Conservation (phyloP, 2,113 vertebrate genomes). For the Dryoscopus gambensis region DNA sequence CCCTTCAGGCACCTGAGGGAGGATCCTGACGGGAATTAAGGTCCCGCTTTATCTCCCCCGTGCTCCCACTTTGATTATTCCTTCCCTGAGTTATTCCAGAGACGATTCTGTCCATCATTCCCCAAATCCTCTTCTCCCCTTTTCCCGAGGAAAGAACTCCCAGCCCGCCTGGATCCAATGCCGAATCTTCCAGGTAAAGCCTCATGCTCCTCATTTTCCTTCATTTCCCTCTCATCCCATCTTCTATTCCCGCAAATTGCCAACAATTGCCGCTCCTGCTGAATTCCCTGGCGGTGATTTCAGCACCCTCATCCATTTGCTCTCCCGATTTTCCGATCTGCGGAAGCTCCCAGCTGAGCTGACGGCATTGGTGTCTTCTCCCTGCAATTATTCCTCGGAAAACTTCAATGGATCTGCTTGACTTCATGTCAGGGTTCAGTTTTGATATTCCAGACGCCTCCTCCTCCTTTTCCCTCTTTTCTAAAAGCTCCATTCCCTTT, state of each 20-base stretch:
- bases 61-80: neutral
- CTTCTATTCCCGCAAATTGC: neutral
- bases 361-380: neutral
- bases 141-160: neutral
- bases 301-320: neutral
- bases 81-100: neutral
- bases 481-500: neutral
- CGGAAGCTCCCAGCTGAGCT: neutral
- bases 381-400: neutral
- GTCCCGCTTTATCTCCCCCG: neutral
- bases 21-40: neutral
- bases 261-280: neutral
- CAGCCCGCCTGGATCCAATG: neutral
- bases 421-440: neutral
- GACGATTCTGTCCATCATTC: neutral
- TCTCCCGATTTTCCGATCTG: neutral
- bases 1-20: neutral
- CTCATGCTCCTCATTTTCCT: neutral
- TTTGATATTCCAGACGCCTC: neutral
- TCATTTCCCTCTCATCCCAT: neutral
- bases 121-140: neutral
- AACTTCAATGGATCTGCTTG: neutral
- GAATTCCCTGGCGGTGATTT: neutral
- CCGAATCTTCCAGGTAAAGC: neutral
- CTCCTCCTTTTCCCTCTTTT: neutral